phyloP scores from a whole-genome alignment of 2,888 invertebrate genomes.

The Caenorhabditis doughertyi region DNA sequence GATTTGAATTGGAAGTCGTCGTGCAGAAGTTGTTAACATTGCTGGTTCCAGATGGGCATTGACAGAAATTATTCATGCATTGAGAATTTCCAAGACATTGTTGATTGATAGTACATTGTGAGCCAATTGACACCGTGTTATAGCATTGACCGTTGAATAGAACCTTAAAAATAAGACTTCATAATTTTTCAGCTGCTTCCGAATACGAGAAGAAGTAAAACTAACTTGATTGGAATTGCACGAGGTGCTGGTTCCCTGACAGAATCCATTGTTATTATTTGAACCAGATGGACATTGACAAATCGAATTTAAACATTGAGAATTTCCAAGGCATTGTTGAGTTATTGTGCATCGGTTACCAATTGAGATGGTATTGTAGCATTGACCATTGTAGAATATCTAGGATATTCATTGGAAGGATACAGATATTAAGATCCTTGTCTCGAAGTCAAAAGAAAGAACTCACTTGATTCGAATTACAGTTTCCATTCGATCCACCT shows the following conservation, averaged over 20 bases:
- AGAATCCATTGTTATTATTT: conserved; percentile 33
- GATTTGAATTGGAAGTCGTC: conserved; percentile 26
- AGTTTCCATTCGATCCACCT: no score
- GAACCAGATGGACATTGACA: conserved; percentile 62
- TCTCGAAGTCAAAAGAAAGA: no score
- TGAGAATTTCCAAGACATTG: conserved; percentile 69
- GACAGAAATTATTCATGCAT: conserved; percentile 60
- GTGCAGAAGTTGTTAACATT: conserved; percentile 44
- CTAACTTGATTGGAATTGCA: conserved; percentile 10
- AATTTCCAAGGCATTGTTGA: conserved; percentile 68
- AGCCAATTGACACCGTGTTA: conserved; percentile 65
- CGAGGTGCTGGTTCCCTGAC: neutral
- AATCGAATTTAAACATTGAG: conserved; percentile 54
- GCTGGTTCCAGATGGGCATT: conserved; percentile 56
- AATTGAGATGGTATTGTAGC: conserved; percentile 59
- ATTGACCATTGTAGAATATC: conserved; percentile 48
- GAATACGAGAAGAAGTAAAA: neutral
- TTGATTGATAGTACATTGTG: conserved; percentile 66
- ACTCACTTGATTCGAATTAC: no score
- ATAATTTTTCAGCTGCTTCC: neutral
- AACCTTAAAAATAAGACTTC: conserved; percentile 10
- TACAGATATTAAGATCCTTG: no score
- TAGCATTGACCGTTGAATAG: conserved; percentile 61
- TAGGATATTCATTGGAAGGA: no score
- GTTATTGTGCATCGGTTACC: conserved; percentile 62